Percentiles rank a stretch among this genome's conserved stretches.
Evolutionary conservation across 2,113 vertebrate species (phyloP).

Genomic region (Amblyornis subalaris): DNA sequence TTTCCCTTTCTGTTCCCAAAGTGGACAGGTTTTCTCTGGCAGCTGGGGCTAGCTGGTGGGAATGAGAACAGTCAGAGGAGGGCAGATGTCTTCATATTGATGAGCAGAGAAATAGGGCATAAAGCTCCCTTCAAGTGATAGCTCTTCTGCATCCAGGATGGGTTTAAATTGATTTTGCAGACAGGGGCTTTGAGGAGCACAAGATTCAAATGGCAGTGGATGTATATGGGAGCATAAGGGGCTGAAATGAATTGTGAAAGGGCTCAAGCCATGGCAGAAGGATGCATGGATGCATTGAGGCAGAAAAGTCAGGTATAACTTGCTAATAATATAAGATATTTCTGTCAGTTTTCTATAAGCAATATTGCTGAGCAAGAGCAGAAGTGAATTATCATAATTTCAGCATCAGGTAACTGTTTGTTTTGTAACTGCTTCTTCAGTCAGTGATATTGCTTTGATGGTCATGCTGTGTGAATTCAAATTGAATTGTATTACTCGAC

Average conservation of each 20-base stretch:
- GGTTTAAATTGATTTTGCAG: not conserved
- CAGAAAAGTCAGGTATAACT: not conserved
- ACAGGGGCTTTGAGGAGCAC: not conserved
- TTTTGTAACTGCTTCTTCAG: not conserved
- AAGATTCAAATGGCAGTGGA: not conserved
- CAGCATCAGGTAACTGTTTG: not conserved
- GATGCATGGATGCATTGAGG: not conserved
- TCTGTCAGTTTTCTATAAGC: not conserved
- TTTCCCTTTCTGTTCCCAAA: not conserved
- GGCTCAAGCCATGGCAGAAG: not conserved
- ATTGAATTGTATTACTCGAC: not conserved
- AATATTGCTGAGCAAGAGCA: not conserved
- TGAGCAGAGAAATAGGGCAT: slow-evolving; percentile 2
- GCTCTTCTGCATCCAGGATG: not conserved
- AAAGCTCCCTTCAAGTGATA: not conserved
- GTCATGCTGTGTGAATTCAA: not conserved
- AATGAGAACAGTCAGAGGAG: not conserved
- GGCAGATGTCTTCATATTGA: slow-evolving; percentile 13
- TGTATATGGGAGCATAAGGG: not conserved
- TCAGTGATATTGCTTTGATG: not conserved
- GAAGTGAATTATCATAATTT: not conserved
- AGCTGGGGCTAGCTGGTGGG: not conserved
- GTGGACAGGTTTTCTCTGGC: slow-evolving; percentile 8
- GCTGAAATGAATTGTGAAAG: not conserved
- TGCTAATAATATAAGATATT: not conserved